phyloP scores from a whole-genome alignment of 2,113 vertebrate species.

The Recurvirostra avosetta region DNA sequence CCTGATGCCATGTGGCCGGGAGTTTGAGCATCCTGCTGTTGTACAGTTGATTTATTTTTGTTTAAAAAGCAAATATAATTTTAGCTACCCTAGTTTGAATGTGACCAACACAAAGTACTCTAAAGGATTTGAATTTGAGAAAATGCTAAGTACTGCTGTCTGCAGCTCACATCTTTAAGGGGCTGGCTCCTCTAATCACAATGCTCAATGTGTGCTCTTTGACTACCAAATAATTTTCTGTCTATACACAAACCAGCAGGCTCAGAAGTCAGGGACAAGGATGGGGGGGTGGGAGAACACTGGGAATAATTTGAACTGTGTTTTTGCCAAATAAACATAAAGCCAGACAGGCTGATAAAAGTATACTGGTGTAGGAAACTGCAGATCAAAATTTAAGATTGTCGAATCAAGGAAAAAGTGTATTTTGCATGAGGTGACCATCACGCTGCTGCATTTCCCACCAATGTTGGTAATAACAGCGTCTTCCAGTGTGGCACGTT shows the following conservation, averaged over 20 bases:
- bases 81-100: slow-evolving; percentile 45
- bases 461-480: rapidly evolving
- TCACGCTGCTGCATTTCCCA: neutral
- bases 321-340: neutral
- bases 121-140: neutral
- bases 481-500: neutral
- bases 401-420: neutral
- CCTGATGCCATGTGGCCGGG: neutral
- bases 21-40: neutral
- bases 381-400: neutral
- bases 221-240: neutral
- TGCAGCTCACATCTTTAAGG: neutral
- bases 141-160: neutral
- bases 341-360: neutral
- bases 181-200: neutral
- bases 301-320: neutral
- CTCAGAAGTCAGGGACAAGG: neutral
- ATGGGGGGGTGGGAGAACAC: neutral
- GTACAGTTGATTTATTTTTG: neutral
- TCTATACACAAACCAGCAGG: neutral
- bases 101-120: neutral
- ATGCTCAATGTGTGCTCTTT: neutral
- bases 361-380: neutral
- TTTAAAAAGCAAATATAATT: neutral
- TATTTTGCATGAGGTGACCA: neutral